Conservation (phyloP, 2,888 invertebrate genomes). For the Ramazzottius varieornatus region DNA sequence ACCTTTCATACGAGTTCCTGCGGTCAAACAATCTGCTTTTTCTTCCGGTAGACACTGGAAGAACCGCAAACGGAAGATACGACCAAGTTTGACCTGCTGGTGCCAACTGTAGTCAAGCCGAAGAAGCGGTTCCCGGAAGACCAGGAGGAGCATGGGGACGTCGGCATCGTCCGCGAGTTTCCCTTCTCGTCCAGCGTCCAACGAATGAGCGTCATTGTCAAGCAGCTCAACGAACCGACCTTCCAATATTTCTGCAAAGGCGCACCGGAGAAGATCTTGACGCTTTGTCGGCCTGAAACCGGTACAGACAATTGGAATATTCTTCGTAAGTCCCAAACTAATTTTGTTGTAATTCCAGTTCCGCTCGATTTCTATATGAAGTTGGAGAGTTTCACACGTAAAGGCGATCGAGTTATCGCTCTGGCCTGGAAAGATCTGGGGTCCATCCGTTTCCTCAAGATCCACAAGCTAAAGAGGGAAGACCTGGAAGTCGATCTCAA, state of each 20-base stretch:
- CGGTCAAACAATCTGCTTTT: too few species aligned
- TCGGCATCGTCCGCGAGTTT: conserved; percentile 29
- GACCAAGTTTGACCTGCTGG: conserved; percentile 22
- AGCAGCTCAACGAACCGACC: conserved; percentile 18
- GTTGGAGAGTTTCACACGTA: conserved; percentile 27
- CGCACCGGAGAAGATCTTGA: conserved; percentile 29
- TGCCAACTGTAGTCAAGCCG: conserved; percentile 24
- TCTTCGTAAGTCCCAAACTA: too few species aligned
- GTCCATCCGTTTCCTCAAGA: not conserved
- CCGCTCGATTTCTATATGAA: conserved; percentile 26
- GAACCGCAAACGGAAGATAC: conserved; percentile 23
- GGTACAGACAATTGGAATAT: too few species aligned
- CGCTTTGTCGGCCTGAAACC: conserved; percentile 26
- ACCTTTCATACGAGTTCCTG: not conserved
- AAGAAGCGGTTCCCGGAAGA: not conserved
- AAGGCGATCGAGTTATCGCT: conserved; percentile 29
- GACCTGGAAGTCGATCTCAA: conserved; percentile 40
- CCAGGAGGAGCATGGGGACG: not conserved
- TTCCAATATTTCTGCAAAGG: conserved; percentile 30
- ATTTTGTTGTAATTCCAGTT: conserved; percentile 16
- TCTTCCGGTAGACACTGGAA: conserved; percentile 20
- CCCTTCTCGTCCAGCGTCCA: conserved; percentile 28
- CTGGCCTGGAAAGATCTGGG: conserved; percentile 22
- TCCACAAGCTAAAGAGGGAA: not conserved
- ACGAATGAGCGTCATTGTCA: conserved; percentile 30